Conservation (phyloP, 37 sponge, comb jelly and placozoan genomes). For the Chondrilla cf. caribensis region DNA sequence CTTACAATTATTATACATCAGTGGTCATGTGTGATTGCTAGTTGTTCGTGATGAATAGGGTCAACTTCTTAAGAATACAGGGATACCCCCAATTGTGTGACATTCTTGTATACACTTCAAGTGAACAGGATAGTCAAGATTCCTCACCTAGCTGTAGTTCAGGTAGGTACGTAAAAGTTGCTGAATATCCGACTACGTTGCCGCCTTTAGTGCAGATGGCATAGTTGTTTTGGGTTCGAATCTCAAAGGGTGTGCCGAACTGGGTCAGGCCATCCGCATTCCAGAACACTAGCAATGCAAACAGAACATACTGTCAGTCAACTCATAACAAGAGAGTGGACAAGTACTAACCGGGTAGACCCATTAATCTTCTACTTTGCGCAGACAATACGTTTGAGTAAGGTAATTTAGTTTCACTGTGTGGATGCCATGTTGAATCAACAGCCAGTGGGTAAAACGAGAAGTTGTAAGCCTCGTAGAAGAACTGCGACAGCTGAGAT, state of each 20-base stretch:
- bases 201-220: constrained; percentile 64
- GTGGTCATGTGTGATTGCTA: too few species aligned
- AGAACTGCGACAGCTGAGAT: constrained; percentile 13
- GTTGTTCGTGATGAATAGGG: too few species aligned
- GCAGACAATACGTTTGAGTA: constrained; percentile 19
- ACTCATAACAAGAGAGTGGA: background rate
- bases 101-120: too few species aligned
- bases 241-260: constrained; percentile 84
- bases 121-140: too few species aligned
- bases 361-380: constrained; percentile 17
- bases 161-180: constrained; percentile 62
- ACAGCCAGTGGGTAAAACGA: background rate
- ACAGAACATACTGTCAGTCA: background rate
- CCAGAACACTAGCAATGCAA: constrained; percentile 40
- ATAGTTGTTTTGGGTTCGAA: constrained; percentile 46
- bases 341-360: constrained; percentile 10
- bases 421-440: too few species aligned
- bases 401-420: background rate
- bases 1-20: too few species aligned
- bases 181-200: constrained; percentile 69
- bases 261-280: constrained; percentile 56
- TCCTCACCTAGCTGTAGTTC: constrained; percentile 57
- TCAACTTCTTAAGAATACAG: too few species aligned
- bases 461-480: constrained; percentile 7
- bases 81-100: too few species aligned